A percentile compares a stretch with the other conserved stretches of the same genome.
Evolutionary conservation across 1,140 invertebrate species (phyloP).

Genomic region (Dryas iulia): DNA sequence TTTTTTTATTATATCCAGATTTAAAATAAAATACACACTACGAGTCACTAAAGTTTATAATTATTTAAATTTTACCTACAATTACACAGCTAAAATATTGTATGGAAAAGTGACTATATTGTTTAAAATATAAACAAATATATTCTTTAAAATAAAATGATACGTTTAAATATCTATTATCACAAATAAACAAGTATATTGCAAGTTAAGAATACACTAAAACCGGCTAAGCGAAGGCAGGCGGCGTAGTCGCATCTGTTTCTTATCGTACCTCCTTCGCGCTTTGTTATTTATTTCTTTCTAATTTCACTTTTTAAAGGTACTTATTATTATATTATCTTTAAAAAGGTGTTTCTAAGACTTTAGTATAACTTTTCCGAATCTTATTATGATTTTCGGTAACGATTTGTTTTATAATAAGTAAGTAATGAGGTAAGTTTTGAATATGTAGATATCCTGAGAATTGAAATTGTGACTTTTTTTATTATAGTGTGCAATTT

Average conservation of each 20-base stretch:
- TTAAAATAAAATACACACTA: background rate
- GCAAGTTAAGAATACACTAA: background rate
- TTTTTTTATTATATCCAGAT: background rate
- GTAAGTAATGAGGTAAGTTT: too few relatives aligned
- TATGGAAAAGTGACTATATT: background rate
- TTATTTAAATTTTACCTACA: background rate
- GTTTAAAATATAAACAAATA: too few relatives aligned
- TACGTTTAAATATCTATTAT: background rate
- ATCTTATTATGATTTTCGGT: too few relatives aligned
- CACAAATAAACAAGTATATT: background rate
- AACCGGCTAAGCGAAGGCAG: background rate
- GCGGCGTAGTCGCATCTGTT: conserved; percentile 2
- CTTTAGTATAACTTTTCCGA: too few relatives aligned
- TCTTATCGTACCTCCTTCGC: background rate
- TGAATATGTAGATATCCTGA: too few relatives aligned
- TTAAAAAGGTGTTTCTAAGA: too few relatives aligned
- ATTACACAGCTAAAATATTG: background rate
- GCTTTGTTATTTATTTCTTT: background rate
- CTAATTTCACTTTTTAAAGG: background rate
- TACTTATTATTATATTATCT: too few relatives aligned
- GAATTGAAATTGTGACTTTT: too few relatives aligned
- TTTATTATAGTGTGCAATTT: too few relatives aligned
- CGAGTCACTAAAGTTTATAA: background rate
- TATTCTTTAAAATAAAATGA: too few relatives aligned
- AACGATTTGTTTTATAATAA: too few relatives aligned